phyloP scores from a whole-genome alignment of 1,140 invertebrate genomes.

The Drosophila leontia region DNA sequence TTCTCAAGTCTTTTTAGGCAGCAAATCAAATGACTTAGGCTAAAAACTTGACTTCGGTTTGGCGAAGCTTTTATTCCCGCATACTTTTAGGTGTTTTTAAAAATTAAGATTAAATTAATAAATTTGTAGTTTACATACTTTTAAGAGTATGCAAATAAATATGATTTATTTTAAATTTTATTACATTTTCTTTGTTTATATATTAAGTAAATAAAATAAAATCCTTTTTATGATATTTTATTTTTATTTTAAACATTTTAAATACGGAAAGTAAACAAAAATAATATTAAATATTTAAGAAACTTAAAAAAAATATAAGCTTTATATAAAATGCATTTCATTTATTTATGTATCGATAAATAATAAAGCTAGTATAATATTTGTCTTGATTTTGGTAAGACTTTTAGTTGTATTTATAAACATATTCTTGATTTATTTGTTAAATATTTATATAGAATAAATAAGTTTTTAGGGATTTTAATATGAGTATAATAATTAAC shows the following conservation, averaged over 20 bases:
- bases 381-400: too few species aligned
- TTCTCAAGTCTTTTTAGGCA: slow-evolving; percentile 1
- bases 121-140: not conserved
- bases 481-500: too few species aligned
- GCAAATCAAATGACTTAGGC: slow-evolving; percentile 30
- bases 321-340: not conserved
- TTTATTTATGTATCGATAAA: not conserved
- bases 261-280: too few species aligned
- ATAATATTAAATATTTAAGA: too few species aligned
- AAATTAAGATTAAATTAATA: too few species aligned
- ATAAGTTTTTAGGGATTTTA: too few species aligned
- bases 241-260: too few species aligned
- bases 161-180: not conserved
- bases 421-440: not conserved
- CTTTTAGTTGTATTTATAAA: not conserved
- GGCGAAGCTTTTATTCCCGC: not conserved
- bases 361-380: too few species aligned
- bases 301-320: too few species aligned
- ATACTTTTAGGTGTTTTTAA: slow-evolving; percentile 21
- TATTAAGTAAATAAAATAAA: too few species aligned
- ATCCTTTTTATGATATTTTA: not conserved
- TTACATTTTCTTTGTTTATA: not conserved
- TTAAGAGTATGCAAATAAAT: not conserved
- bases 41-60: slow-evolving; percentile 9
- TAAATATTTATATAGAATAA: not conserved